Percentiles rank a stretch among this genome's conserved stretches.
Conservation (phyloP, 2,797 vertebrate species). For the Heteromormyrus szaboi region DNA sequence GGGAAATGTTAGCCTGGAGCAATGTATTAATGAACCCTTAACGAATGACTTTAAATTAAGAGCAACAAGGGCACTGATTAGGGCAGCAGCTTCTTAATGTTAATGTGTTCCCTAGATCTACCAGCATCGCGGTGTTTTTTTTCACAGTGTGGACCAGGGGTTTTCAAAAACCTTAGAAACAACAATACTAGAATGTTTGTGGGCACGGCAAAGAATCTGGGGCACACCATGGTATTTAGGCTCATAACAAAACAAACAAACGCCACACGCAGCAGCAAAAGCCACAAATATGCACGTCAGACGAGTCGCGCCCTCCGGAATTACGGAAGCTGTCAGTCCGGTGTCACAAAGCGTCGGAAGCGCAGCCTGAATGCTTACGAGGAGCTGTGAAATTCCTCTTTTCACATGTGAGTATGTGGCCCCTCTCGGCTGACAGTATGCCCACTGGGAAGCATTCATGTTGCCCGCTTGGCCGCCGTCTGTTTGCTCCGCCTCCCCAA, state of each 20-base stretch:
- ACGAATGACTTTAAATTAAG: not conserved
- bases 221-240: not conserved
- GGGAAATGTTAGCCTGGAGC: not conserved
- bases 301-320: conserved; percentile 41
- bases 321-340: conserved; percentile 55
- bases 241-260: conserved; percentile 3
- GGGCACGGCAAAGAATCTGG: not conserved
- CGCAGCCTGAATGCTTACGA: conserved; percentile 61
- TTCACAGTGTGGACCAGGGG: not conserved
- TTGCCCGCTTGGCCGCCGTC: not conserved
- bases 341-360: conserved; percentile 55
- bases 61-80: conserved; percentile 2
- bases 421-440: conserved; percentile 6
- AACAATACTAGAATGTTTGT: not conserved
- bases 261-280: not conserved
- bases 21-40: not conserved
- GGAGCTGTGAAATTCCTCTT: conserved; percentile 57
- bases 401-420: conserved; percentile 35
- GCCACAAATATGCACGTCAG: conserved; percentile 51
- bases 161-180: not conserved
- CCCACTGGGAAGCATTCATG: conserved; percentile 16
- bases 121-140: not conserved
- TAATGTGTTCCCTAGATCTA: not conserved
- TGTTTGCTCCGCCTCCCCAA: not conserved
- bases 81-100: not conserved